phyloP scores from a whole-genome alignment of 2,113 vertebrate genomes.

The Bungarus multicinctus region DNA sequence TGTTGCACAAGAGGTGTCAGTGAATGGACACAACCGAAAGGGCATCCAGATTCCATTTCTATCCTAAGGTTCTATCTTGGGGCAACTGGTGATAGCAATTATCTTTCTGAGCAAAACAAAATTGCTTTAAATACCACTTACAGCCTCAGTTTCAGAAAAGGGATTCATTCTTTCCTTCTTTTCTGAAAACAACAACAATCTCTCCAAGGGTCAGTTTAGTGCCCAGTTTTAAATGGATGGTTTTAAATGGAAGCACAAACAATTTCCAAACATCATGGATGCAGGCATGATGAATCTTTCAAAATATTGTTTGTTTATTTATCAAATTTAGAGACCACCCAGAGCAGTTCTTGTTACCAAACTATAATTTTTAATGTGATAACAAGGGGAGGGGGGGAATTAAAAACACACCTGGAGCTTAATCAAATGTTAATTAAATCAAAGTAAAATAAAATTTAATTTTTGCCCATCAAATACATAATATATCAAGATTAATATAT shows the following conservation, averaged over 20 bases:
- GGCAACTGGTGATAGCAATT: background rate
- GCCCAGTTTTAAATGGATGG: background rate
- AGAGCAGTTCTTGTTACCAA: background rate
- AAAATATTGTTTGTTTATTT: background rate
- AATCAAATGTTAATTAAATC: background rate
- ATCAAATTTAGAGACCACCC: background rate
- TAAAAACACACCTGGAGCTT: background rate
- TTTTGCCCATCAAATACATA: background rate
- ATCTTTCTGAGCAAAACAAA: background rate
- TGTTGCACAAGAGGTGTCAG: background rate
- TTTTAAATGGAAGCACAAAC: background rate
- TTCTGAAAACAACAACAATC: background rate
- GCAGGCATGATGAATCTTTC: background rate
- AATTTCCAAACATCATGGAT: background rate
- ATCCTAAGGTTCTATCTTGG: background rate
- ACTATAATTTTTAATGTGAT: background rate
- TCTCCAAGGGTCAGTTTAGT: background rate
- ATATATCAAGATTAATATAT: background rate
- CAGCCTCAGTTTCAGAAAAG: background rate
- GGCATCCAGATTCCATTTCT: background rate
- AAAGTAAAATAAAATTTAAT: background rate
- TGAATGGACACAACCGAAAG: background rate
- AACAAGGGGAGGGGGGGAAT: background rate
- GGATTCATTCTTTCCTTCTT: no score
- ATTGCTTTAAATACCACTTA: background rate